Evolutionary conservation across 2,888 invertebrate genomes (phyloP), one percentile per base, ranked within the genome.

Genomic region (Tinea semifulvella): DNA sequence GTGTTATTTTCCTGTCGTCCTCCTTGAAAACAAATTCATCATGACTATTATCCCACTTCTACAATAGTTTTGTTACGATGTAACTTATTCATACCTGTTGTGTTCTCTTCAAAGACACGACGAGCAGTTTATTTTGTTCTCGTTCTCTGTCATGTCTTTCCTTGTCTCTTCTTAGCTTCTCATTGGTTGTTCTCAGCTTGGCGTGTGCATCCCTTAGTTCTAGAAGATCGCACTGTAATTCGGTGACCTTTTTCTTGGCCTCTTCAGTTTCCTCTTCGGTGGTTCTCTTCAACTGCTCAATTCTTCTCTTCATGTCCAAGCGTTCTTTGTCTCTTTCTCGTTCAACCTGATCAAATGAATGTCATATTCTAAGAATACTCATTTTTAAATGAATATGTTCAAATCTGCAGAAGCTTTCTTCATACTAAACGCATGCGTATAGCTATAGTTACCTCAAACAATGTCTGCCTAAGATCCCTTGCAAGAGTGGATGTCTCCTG

Each of bases 161-260:
- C 49, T 93, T 91, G 68, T 96, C 96, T 26, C 94, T 84, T 42
- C 94, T 84, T 51, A 96, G 77, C 60, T 95, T 94, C 61, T 96
- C 96, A 64, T 94, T 95, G 19, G 94, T 92, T 3, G 94, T 94
- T 46, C 95, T 83, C 50, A 96, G 68, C 66, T 95, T 95, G 2
- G 95, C 94, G 66, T 96, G 95, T 14, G 94, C 94, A 67, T 96
- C 96, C 18, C 95, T 84, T 43, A 96, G 68, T 68, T 96, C 96
- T 44, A 95, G 68, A 38, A 96, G 74, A 73, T 96, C 95, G 61
- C 92, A 92, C 65, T 95, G 95, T 39, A 95, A 65, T 75, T 95
- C 89, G 3, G 86, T 81, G 52, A 91, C 86, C 82, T 95, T 95
- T 61, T 90, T 89, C 60, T 91, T 90, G 43, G 90, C 92, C 62